These are phyloP conservation scores for Drosophila stalkeri DNA, from an alignment of 2,888 invertebrate species.

Conservation along the genomic window DNA sequence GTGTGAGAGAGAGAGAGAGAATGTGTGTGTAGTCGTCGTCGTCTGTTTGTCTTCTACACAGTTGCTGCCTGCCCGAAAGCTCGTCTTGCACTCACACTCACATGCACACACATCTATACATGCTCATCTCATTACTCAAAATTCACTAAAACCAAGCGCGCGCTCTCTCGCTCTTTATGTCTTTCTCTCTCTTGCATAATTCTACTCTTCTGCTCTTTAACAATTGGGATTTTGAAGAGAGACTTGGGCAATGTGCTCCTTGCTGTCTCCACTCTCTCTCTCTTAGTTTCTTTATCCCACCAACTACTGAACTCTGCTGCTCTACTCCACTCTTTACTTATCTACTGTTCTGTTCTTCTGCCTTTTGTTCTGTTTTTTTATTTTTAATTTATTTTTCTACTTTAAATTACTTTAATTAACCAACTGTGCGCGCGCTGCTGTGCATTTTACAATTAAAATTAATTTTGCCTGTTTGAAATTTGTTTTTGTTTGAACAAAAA, in stretches of 20 bases:
- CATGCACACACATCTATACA: constrained; percentile 15
- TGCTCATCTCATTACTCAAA: constrained; percentile 9
- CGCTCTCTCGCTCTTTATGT: constrained; percentile 9
- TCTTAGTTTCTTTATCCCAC: background rate
- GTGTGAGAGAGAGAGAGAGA: too few species aligned
- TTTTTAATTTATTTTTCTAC: constrained; percentile 1
- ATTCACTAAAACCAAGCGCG: constrained; percentile 11
- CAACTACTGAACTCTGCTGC: constrained; percentile 11
- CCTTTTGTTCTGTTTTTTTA: constrained; percentile 5
- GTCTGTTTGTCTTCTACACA: constrained; percentile 18
- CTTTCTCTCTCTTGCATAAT: constrained; percentile 15
- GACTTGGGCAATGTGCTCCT: background rate
- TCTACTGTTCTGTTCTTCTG: constrained; percentile 18
- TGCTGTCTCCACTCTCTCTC: background rate
- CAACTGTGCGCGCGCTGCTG: constrained; percentile 44
- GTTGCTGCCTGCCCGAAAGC: constrained; percentile 38
- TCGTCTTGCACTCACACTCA: constrained; percentile 36
- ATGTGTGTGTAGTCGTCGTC: constrained; percentile 3
- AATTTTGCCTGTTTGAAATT: constrained; percentile 81
- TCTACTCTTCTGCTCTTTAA: constrained; percentile 9
- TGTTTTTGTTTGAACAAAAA: constrained; percentile 74
- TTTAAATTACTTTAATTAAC: constrained; percentile 41
- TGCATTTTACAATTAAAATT: constrained; percentile 59
- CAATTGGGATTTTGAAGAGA: constrained; percentile 2
- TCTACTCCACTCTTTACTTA: constrained; percentile 16